Evolutionary conservation across 35 echinoderm and acorn worm genomes (phyloP), one percentile per base, ranked within the genome.

Genomic region (Holothuria glaberrima): DNA sequence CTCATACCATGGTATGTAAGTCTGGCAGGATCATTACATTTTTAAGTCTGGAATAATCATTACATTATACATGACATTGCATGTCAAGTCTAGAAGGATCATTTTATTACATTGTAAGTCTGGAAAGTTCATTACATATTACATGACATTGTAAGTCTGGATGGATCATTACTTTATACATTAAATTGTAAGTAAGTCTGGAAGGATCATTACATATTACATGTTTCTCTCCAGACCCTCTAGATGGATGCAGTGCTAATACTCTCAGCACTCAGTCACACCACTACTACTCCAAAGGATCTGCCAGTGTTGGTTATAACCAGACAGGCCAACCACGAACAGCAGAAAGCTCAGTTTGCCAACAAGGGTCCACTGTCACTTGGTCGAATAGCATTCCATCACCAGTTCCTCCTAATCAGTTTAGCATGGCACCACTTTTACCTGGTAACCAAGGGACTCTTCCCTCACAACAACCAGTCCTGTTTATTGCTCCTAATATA

Each of bases 401-500:
- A 59, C 50, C 87, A 89, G 87, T 58, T 57, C 87, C 56, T 76
- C 61, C 26, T 54, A 86, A 32, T 69, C 89, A 48, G 69, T 89
- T 67, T 60, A 86, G 68, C 85, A 94, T 67, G 87, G 90, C 60
- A 85, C 91, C 61, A 79, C 21, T 69, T 66, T 38, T 82, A 59
- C 38, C 83, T 18, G 67, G 50, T 60, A 52, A 77, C 52, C 67
- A 76, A 35, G 38, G 35, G 29, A 89, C 17, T 58, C 59, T 65
- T 58, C 88, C 41, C 58, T 90, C 82, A 41, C 92, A 44, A 5
- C 83, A 91, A 57, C 95, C 95, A 13, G 92, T 97, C 28, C 77
- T 97, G 48, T 97, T 91, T 82, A 89, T 89, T 68, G 91, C 95
- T 58, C 91, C 95, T 19, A 97, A 97, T 86, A 89, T 97, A 36